Conservation (phyloP, 2,113 vertebrate genomes). For the Perognathus longimembris region DNA sequence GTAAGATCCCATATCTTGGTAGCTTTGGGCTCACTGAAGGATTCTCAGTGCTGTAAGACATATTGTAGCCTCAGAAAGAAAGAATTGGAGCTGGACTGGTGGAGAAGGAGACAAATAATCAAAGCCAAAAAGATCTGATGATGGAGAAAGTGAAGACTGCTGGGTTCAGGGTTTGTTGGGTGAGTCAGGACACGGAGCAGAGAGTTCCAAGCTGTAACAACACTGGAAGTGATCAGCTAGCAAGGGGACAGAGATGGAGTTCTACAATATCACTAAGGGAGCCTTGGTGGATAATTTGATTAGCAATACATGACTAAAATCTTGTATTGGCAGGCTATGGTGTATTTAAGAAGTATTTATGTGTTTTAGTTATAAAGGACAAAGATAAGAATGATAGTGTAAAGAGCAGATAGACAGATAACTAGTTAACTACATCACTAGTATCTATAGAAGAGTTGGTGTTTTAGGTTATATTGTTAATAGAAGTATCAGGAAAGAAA, state of each 20-base stretch:
- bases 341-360: neutral
- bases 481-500: neutral
- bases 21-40: neutral
- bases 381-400: neutral
- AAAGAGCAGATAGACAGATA: neutral
- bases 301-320: neutral
- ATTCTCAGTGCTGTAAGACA: neutral
- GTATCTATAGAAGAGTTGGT: neutral
- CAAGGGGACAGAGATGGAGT: neutral
- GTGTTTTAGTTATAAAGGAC: neutral
- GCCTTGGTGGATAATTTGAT: neutral
- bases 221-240: neutral
- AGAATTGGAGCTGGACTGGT: neutral
- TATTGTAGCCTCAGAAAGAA: conserved; percentile 11
- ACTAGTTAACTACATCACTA: conserved; percentile 22
- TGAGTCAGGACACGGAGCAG: neutral
- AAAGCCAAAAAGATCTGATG: neutral
- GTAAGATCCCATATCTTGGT: neutral
- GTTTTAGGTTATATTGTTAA: conserved; percentile 24
- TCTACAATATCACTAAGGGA: neutral
- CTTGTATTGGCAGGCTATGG: neutral
- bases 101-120: neutral
- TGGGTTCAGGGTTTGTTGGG: neutral
- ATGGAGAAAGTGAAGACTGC: neutral
- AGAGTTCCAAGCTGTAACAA: neutral